Evolutionary conservation across 2,888 invertebrate genomes (phyloP), one percentile per base, ranked within the genome.

Genomic region (Chloromyia formosa): DNA sequence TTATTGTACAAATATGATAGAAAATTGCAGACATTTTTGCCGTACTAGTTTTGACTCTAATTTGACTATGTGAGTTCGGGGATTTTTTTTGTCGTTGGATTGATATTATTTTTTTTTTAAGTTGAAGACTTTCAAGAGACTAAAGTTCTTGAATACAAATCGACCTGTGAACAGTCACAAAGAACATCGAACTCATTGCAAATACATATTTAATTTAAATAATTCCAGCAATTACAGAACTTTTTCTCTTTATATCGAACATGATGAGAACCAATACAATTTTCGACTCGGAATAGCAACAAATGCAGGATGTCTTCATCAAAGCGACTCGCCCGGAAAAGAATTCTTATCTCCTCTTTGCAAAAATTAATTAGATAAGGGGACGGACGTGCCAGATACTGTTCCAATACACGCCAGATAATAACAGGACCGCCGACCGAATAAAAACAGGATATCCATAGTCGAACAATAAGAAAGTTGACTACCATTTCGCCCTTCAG

Each of bases 311-410:
- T 4, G 16, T 62, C 40, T 62, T 40, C 35, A 62, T 62, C 40
- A 62, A 27, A 62, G 35, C 16, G 40, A 62, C 40, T 40, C 40
- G 40, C 4, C 62, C 27, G 62, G 62, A 62, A 62, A 35, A 40
- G 35, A 62, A 62, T 62, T 62, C 18, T 20, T 18, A 10, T 12
- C 20, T 61, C 20, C 60, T 27, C 14, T 35, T 61, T 14, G 18
- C 14, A 61, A 61, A 61, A 62, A 40, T 62, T 40, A 62, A 62
- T 62, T 40, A 62, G 62, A 62, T 35, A 62, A 62, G 62, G 62
- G 62, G 40, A 10, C 16, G 49, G 12, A 42, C 16, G 10, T 49
- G 14, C 5, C 49, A 10, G 27, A 35, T 35, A 35, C 27, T 35
- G 27, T 35, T 4, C 27, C 27, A 35, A 58, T 20, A 20, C 61